Evolutionary conservation across 2,797 vertebrate species (phyloP).

Genomic region (Oreochromis grahami): DNA sequence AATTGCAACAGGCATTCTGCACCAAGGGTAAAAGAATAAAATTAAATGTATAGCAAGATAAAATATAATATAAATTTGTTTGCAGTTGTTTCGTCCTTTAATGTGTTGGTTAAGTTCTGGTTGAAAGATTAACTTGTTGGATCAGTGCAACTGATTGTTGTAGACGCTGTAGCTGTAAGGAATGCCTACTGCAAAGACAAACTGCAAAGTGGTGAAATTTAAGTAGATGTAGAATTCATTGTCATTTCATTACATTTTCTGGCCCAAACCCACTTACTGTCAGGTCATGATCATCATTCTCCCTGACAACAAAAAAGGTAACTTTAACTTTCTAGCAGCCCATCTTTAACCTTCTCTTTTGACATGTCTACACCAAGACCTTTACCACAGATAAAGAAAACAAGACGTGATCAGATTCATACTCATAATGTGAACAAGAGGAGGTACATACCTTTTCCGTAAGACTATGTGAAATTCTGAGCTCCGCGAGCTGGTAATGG

Average conservation of each 20-base stretch:
- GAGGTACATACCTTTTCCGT: slow-evolving; percentile 87
- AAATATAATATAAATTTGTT: neutral
- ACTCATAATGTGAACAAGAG: neutral
- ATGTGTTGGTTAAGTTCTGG: neutral
- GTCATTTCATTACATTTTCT: neutral
- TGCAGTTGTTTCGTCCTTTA: neutral
- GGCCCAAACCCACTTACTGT: neutral
- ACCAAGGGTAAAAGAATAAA: neutral
- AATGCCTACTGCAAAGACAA: neutral
- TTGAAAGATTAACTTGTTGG: neutral
- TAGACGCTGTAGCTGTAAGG: neutral
- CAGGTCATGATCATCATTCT: neutral
- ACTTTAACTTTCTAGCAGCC: neutral
- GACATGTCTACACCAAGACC: neutral
- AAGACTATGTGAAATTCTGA: slow-evolving; percentile 92
- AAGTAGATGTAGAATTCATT: neutral
- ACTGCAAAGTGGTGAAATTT: neutral
- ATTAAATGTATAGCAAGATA: neutral
- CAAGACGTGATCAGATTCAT: neutral
- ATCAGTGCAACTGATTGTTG: neutral
- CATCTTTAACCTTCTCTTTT: neutral
- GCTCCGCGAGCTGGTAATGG: slow-evolving; percentile 90
- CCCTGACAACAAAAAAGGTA: neutral
- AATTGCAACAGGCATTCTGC: neutral
- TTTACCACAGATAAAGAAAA: neutral